Percentiles rank a stretch among this genome's conserved stretches.
Evolutionary conservation across 1,140 invertebrate species (phyloP).

Genomic region (Holcopasites calliopsidis): DNA sequence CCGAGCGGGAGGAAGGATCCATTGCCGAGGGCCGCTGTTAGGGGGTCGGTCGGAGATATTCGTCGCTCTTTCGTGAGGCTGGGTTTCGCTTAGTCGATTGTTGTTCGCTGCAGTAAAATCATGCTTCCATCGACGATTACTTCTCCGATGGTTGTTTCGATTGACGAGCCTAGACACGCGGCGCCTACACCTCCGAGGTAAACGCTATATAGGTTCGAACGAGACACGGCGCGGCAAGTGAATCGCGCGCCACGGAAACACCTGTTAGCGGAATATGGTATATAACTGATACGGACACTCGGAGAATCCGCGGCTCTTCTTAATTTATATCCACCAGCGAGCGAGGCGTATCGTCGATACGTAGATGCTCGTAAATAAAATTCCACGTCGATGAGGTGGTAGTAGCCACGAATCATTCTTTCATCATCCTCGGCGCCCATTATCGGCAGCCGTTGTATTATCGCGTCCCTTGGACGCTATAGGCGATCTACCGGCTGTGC

Average conservation of each 20-base stretch:
- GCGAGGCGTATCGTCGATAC: not conserved
- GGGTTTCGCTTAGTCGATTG: too few species aligned
- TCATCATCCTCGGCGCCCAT: conserved; percentile 21
- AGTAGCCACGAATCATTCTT: conserved; percentile 25
- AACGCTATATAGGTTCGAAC: not conserved
- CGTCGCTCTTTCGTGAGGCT: too few species aligned
- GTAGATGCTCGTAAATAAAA: conserved; percentile 16
- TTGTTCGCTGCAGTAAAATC: too few species aligned
- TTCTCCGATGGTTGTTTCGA: not conserved
- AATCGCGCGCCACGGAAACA: not conserved
- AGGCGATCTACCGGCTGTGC: too few species aligned
- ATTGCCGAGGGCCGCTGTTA: too few species aligned
- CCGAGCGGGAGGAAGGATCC: not conserved
- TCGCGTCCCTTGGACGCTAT: conserved; percentile 15
- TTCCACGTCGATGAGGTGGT: not conserved
- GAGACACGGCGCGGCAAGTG: not conserved
- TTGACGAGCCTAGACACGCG: too few species aligned
- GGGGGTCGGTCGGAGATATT: too few species aligned
- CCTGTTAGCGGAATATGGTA: not conserved
- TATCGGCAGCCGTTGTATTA: conserved; percentile 5
- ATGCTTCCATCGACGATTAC: too few species aligned
- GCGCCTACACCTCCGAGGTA: not conserved
- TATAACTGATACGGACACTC: not conserved
- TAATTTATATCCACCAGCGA: not conserved
- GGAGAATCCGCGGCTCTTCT: not conserved